Conservation (phyloP, 2,797 vertebrate species). For the Urosaurus nigricauda region DNA sequence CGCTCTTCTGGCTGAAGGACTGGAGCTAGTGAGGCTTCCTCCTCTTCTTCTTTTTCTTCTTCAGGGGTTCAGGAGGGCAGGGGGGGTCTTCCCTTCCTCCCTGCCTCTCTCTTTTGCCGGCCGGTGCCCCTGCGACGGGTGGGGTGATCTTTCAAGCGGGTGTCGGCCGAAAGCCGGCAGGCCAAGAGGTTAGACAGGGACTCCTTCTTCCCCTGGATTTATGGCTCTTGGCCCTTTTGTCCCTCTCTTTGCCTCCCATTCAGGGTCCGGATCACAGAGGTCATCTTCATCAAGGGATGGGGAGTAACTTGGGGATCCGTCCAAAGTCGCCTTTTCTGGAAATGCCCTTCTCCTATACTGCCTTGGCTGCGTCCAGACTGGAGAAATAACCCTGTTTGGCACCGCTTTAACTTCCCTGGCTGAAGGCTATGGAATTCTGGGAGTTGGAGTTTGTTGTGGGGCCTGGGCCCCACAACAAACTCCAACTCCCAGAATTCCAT, state of each 20-base stretch:
- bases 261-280: slow-evolving; percentile 78
- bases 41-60: too few relatives aligned
- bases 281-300: slow-evolving; percentile 63
- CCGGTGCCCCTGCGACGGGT: neutral
- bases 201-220: slow-evolving; percentile 88
- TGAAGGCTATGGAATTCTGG: too few relatives aligned
- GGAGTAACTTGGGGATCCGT: neutral
- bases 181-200: slow-evolving; percentile 88
- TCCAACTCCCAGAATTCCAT: too few relatives aligned
- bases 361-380: too few relatives aligned
- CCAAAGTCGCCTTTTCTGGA: neutral
- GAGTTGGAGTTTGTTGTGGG: too few relatives aligned
- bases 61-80: slow-evolving; percentile 82
- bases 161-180: slow-evolving; percentile 81
- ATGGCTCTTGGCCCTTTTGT: slow-evolving; percentile 85
- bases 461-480: too few relatives aligned
- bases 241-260: slow-evolving; percentile 73
- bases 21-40: neutral
- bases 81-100: slow-evolving; percentile 61
- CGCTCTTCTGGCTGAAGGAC: neutral
- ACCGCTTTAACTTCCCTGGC: too few relatives aligned
- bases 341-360: neutral
- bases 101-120: slow-evolving; percentile 71
- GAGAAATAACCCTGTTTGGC: too few relatives aligned
- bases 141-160: slow-evolving; percentile 71